Percentiles rank a stretch among this genome's conserved stretches.
phyloP scores from a whole-genome alignment of 2,797 vertebrate genomes.

The Erpetoichthys calabaricus region DNA sequence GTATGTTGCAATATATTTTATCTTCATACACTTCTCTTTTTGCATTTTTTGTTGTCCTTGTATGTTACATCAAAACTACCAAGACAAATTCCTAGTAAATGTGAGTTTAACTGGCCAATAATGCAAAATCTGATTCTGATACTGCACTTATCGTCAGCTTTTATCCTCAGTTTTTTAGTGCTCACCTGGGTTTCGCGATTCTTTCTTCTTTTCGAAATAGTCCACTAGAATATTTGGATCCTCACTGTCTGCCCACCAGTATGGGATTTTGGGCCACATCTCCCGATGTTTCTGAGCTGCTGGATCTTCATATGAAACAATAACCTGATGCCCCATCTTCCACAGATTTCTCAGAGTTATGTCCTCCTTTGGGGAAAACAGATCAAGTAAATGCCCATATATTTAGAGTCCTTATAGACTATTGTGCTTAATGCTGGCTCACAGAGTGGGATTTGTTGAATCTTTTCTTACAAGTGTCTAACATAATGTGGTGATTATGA shows the following conservation, averaged over 20 bases:
- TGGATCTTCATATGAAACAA: conserved; percentile 66
- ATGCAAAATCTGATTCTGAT: too few species aligned
- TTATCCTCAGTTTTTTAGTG: too few species aligned
- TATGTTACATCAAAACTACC: too few species aligned
- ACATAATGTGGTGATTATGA: background rate
- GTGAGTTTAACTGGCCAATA: too few species aligned
- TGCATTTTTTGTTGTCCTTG: too few species aligned
- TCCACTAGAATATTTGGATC: conserved; percentile 43
- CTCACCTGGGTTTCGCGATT: conserved; percentile 63
- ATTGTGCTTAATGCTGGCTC: too few species aligned
- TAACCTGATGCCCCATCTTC: conserved; percentile 57
- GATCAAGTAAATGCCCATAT: conserved; percentile 12
- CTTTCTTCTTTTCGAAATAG: conserved; percentile 60
- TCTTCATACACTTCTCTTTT: too few species aligned
- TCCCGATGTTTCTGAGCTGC: conserved; percentile 35
- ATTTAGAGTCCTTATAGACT: too few species aligned
- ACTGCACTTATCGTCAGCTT: too few species aligned
- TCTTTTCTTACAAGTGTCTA: conserved; percentile 1
- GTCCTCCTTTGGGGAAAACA: conserved; percentile 38
- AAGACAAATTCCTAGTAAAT: too few species aligned
- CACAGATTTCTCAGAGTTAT: conserved; percentile 63
- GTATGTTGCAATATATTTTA: too few species aligned
- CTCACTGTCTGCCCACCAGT: conserved; percentile 73
- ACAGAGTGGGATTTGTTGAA: too few species aligned
- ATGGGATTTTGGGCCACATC: conserved; percentile 68